Percentiles rank a stretch among this genome's conserved stretches.
phyloP scores from a whole-genome alignment of 2,113 vertebrate species.

The Zapornia atra region DNA sequence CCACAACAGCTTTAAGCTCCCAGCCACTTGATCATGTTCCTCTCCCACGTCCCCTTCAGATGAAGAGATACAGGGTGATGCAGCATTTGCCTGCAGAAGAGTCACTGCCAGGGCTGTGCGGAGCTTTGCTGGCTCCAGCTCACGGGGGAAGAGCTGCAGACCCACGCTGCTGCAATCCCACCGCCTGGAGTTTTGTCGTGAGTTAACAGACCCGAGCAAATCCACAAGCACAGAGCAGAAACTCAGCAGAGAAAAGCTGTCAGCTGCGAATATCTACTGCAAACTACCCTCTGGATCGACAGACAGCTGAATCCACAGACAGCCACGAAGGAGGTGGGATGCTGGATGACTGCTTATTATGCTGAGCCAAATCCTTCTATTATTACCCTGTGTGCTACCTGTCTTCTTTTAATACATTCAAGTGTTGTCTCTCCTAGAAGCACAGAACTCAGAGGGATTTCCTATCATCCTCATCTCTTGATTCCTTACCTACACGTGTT shows the following conservation, averaged over 20 bases:
- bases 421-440: conserved; percentile 23
- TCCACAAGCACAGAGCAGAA: not conserved
- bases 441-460: conserved; percentile 18
- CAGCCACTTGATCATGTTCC: conserved; percentile 29
- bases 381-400: conserved; percentile 49
- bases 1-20: conserved; percentile 38
- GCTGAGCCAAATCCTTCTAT: conserved; percentile 55
- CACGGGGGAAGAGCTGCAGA: conserved; percentile 11
- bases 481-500: not conserved
- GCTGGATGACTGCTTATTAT: conserved; percentile 47
- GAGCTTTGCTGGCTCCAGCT: conserved; percentile 23
- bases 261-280: not conserved
- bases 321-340: conserved; percentile 1
- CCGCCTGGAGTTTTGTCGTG: not conserved
- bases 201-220: not conserved
- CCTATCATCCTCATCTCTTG: not conserved
- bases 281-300: not conserved
- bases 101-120: conserved; percentile 54
- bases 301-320: conserved; percentile 28
- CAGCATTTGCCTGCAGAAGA: conserved; percentile 64
- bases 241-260: not conserved
- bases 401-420: conserved; percentile 36
- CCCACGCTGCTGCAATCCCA: conserved; percentile 33
- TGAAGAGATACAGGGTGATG: conserved; percentile 55
- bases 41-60: conserved; percentile 61